Base-by-base conservation (phyloP, 2,113 vertebrate species). In the Catharus fuscescens region DNA sequence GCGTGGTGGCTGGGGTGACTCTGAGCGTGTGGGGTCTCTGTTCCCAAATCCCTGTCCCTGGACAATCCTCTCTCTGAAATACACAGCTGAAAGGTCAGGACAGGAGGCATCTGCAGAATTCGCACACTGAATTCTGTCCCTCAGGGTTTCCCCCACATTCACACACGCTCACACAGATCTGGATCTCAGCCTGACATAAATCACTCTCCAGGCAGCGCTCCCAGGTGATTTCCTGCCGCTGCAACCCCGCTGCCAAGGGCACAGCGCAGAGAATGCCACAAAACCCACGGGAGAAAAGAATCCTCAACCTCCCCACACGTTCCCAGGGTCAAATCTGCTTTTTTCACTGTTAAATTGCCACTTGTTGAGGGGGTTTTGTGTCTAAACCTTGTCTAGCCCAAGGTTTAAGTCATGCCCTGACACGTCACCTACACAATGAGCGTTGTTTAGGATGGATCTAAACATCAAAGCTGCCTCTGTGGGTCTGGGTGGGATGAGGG, bases 251-350 rank as follows among this genome's bases (percentile, higher is more conserved):
- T 90, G 92, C 94, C 84, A 50, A 65, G 50, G 85, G 80, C 4
- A 0, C 78, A 18, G 42, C 4, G 18, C 67, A 52, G 44, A 32
- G 71, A 84, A 83, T 88, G 56, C 85, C 92, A 90, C 95, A 95
- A 93, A 96, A 73, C 80, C 82, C 74, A 34, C 0, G 14, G 72
- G 90, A 92, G 86, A 95, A 94, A 93, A 96, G 18, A 76, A 76
- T 73, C 86, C 92, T 87, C 89, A 24, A 81, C 48, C 95, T 93
- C 88, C 86, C 76, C 57, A 69, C 32, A 47, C 2, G 5, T 91
- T 91, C 94, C 45, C 89, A 88, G 86, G 64, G 69, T 42, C 69
- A 52, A 45, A 62, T 38, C 42, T 83, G 48, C 34, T 53, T 82
- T 90, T 38, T 59, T 14, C 57, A 8, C 54, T 29, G 29, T 8